These are phyloP conservation scores for Saccostrea echinata DNA, from an alignment of 1,140 invertebrate genomes.

Conservation along the genomic window DNA sequence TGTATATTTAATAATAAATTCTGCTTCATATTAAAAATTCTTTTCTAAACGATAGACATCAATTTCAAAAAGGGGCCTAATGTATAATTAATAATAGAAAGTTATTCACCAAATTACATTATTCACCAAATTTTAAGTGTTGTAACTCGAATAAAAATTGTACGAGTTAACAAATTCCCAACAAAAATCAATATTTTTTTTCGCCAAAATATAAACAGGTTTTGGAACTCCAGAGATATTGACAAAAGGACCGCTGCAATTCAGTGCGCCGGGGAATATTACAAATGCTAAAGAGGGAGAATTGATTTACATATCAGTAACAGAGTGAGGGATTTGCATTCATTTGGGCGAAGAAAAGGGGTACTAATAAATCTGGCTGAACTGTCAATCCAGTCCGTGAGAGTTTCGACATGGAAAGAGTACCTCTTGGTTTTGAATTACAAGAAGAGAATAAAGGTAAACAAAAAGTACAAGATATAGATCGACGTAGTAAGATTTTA, in stretches of 20 bases:
- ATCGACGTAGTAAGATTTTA: not conserved
- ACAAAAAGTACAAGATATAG: not conserved
- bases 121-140: too few species aligned
- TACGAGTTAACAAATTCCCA: not conserved
- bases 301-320: not conserved
- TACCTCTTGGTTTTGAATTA: constrained; percentile 15
- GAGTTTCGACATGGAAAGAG: not conserved
- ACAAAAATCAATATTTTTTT: constrained; percentile 7
- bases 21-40: too few species aligned
- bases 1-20: too few species aligned
- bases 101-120: too few species aligned
- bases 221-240: not conserved
- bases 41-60: too few species aligned
- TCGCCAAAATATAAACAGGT: constrained; percentile 28
- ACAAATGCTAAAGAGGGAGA: not conserved
- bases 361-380: not conserved
- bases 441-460: constrained; percentile 14
- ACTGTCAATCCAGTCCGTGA: not conserved
- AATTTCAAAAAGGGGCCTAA: too few species aligned
- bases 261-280: not conserved
- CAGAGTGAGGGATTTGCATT: not conserved
- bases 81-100: too few species aligned
- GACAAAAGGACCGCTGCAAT: not conserved
- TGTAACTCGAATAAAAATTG: not conserved
- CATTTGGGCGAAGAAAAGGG: not conserved